Conservation (phyloP, 1,140 invertebrate species). For the Trichomalopsis sarcophagae region DNA sequence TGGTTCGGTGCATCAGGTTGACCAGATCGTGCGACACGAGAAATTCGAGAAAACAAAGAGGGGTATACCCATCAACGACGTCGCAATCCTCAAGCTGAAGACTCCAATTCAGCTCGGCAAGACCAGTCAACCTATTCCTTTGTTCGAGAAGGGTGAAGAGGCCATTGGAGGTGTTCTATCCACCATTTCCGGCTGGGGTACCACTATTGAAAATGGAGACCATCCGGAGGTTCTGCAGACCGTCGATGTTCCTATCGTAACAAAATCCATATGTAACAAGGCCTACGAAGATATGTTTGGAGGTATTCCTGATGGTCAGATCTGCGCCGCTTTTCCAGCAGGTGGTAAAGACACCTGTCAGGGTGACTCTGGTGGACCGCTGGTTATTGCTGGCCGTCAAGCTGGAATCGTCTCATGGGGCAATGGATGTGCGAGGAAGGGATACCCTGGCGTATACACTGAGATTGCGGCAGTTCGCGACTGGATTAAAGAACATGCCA, state of each 20-base stretch:
- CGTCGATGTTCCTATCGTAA: conserved; percentile 49
- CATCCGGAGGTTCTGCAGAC: conserved; percentile 21
- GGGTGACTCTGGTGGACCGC: conserved; percentile 81
- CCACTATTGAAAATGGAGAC: conserved; percentile 20
- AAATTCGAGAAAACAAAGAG: conserved; percentile 14
- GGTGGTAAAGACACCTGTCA: conserved; percentile 77
- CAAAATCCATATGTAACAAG: conserved; percentile 37
- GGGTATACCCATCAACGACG: conserved; percentile 76
- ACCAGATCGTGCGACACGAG: conserved; percentile 30
- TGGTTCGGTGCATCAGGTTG: conserved; percentile 48
- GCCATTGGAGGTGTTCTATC: conserved; percentile 37
- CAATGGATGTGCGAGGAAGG: conserved; percentile 76
- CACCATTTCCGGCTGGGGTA: conserved; percentile 58
- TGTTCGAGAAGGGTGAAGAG: conserved; percentile 58
- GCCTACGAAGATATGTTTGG: conserved; percentile 35
- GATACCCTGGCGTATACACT: conserved; percentile 80
- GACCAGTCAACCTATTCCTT: conserved; percentile 72
- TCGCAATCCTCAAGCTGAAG: conserved; percentile 78
- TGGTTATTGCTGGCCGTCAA: conserved; percentile 73
- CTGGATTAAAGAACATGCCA: conserved; percentile 60
- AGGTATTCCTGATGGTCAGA: conserved; percentile 43
- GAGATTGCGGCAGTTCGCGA: conserved; percentile 68
- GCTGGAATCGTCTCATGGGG: conserved; percentile 85
- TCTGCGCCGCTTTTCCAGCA: conserved; percentile 29
- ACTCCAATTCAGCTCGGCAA: conserved; percentile 75